Conservation (phyloP, 1,140 invertebrate genomes). For the Sycophila sp. region DNA sequence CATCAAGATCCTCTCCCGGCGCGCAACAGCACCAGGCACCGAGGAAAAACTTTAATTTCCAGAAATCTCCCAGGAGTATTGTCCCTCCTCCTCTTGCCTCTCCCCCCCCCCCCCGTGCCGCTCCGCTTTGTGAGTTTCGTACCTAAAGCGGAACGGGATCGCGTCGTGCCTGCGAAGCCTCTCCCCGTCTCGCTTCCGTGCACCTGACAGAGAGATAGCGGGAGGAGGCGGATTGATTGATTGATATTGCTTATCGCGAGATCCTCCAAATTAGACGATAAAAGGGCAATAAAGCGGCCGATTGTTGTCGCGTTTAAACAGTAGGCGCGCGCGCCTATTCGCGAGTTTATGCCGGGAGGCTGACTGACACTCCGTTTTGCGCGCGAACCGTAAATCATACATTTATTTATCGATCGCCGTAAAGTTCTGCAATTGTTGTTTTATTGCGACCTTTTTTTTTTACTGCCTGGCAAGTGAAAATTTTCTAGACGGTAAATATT, state of each 20-base stretch:
- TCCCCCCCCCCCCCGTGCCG: not conserved
- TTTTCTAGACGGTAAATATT: no score
- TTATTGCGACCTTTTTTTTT: no score
- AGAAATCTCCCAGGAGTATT: conserved; percentile 31
- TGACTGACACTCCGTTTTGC: no score
- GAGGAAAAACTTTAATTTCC: conserved; percentile 35
- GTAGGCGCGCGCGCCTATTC: no score
- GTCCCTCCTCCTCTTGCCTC: not conserved
- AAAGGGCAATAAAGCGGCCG: not conserved
- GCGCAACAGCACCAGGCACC: no score
- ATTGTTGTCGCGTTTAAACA: not conserved
- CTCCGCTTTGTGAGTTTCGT: not conserved
- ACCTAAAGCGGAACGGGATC: not conserved
- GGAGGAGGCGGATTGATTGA: conserved; percentile 4
- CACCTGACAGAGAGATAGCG: conserved; percentile 14
- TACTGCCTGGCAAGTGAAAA: no score
- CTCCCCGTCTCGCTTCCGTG: conserved; percentile 17
- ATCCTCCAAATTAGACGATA: not conserved
- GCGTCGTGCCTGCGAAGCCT: not conserved
- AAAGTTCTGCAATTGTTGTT: no score
- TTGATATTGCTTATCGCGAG: not conserved
- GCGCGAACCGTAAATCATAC: no score
- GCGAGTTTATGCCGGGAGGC: no score
- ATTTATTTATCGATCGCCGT: no score
- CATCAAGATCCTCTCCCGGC: not conserved